Evolutionary conservation across 2,888 invertebrate species (phyloP).

Genomic region (Brachylomia viminalis): DNA sequence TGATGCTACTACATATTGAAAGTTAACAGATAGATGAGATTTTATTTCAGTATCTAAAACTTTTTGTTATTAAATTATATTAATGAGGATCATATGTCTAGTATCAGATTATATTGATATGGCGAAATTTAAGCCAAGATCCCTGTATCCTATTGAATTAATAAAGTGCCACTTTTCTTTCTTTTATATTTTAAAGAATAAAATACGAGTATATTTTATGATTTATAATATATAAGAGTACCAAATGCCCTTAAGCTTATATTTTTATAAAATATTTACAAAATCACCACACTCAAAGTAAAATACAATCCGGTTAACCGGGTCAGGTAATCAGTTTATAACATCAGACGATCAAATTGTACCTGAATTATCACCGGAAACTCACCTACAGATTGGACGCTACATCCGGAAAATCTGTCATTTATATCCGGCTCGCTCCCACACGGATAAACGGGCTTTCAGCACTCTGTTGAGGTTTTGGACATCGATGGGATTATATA

Average conservation of each 20-base stretch:
- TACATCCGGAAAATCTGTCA: slow-evolving; percentile 66
- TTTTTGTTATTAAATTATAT: background rate
- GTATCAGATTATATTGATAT: background rate
- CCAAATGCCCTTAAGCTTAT: background rate
- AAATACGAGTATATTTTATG: too few species aligned
- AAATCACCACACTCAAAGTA: slow-evolving; percentile 13
- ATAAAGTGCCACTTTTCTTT: background rate
- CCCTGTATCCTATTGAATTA: background rate
- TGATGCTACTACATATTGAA: background rate
- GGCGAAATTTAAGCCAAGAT: background rate
- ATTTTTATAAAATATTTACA: slow-evolving; percentile 4
- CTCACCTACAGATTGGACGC: slow-evolving; percentile 60
- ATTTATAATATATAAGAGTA: too few species aligned
- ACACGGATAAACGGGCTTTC: slow-evolving; percentile 59
- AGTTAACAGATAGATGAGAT: background rate
- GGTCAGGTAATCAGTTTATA: slow-evolving; percentile 48
- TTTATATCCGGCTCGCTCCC: slow-evolving; percentile 62
- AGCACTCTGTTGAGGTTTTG: slow-evolving; percentile 59
- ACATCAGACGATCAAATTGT: slow-evolving; percentile 51
- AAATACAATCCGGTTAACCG: slow-evolving; percentile 38
- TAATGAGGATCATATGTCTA: background rate
- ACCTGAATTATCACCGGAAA: slow-evolving; percentile 55
- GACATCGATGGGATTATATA: slow-evolving; percentile 56
- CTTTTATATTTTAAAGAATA: too few species aligned
- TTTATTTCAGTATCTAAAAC: background rate